A percentile compares a stretch with the other conserved stretches of the same genome.
Evolutionary conservation across 2,797 vertebrate genomes (phyloP).

Genomic region (Emys orbicularis): DNA sequence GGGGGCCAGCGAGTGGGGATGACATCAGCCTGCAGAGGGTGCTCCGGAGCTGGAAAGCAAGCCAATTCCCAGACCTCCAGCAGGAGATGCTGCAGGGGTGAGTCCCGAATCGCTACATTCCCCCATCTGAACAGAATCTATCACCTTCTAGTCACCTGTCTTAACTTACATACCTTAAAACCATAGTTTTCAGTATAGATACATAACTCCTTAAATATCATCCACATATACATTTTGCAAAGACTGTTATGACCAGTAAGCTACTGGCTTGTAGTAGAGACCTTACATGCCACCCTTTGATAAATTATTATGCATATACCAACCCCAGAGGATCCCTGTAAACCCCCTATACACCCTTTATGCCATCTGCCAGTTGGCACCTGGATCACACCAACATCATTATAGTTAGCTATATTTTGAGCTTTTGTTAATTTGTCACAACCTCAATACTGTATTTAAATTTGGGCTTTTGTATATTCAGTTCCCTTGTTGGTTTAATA

Average conservation of each 20-base stretch:
- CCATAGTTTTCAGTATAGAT: not conserved
- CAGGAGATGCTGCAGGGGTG: too few relatives aligned
- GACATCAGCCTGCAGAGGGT: too few relatives aligned
- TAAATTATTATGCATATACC: not conserved
- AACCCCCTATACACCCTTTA: not conserved
- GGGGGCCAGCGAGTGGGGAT: too few relatives aligned
- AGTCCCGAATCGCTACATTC: too few relatives aligned
- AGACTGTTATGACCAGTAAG: not conserved
- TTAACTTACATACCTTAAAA: not conserved
- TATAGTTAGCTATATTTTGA: not conserved
- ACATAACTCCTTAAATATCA: not conserved
- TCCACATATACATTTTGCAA: not conserved
- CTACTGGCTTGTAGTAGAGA: not conserved
- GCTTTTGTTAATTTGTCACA: not conserved
- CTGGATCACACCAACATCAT: not conserved
- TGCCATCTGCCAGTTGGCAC: not conserved
- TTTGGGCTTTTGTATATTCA: not conserved
- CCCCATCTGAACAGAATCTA: too few relatives aligned
- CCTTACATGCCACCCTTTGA: not conserved
- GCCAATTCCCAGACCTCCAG: too few relatives aligned
- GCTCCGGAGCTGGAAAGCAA: too few relatives aligned
- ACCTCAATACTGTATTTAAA: not conserved
- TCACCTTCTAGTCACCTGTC: not conserved
- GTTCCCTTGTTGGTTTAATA: not conserved
- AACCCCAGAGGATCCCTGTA: too few relatives aligned